A percentile compares a stretch with the other conserved stretches of the same genome.
Evolutionary conservation across 2,888 invertebrate genomes (phyloP).

Genomic region (Agrotis ipsilon): DNA sequence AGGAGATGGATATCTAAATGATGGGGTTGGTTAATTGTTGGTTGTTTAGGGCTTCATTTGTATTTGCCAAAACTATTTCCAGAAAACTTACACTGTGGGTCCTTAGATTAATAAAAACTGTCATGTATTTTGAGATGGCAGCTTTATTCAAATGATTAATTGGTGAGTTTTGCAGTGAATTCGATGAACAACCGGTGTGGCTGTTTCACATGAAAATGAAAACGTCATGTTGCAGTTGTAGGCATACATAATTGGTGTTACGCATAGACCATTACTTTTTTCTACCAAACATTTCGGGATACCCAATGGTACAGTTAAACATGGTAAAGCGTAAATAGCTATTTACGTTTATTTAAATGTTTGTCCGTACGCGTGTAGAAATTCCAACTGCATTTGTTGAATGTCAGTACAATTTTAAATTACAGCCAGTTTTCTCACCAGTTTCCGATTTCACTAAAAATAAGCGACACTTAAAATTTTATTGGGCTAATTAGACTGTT

Average conservation of each 20-base stretch:
- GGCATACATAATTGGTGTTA: too few relatives aligned
- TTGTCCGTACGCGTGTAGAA: slow-evolving; percentile 1
- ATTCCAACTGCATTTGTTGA: slow-evolving; percentile 12
- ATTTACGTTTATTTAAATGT: slow-evolving; percentile 15
- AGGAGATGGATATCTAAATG: neutral
- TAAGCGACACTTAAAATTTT: neutral
- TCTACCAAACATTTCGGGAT: neutral
- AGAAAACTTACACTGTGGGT: too few relatives aligned
- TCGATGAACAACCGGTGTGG: too few relatives aligned
- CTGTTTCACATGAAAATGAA: too few relatives aligned
- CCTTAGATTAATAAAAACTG: too few relatives aligned
- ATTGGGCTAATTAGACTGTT: too few relatives aligned
- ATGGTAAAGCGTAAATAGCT: too few relatives aligned
- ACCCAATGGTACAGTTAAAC: neutral
- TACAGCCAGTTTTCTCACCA: neutral
- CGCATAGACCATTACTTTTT: too few relatives aligned
- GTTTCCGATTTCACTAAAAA: neutral
- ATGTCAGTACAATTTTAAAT: slow-evolving; percentile 13
- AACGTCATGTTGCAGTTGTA: too few relatives aligned
- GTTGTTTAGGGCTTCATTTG: neutral
- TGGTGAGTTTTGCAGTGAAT: too few relatives aligned
- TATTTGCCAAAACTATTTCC: neutral
- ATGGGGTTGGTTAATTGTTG: neutral
- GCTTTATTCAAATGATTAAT: too few relatives aligned
- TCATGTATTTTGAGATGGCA: too few relatives aligned